Evolutionary conservation across 2,113 vertebrate genomes (phyloP), one percentile per base, ranked within the genome.

Genomic region (Nycticebus coucang): DNA sequence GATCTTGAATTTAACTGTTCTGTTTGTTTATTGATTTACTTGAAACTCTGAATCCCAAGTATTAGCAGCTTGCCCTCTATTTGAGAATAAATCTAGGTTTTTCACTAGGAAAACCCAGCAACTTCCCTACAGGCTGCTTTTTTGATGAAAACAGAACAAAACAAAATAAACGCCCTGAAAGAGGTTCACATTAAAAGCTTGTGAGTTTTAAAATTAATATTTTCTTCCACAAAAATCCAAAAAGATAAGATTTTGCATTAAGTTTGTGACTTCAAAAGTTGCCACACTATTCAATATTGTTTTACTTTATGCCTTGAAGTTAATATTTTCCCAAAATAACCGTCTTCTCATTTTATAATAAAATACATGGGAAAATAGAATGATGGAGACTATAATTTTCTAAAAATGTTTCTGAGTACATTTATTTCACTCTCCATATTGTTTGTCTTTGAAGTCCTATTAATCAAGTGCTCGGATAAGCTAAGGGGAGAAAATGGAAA

Each of bases 241-340:
- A 94, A 80, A 45, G n/a, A 37, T 82, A 74, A 18, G 4, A 45
- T 60, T 94, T 95, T 77, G 17, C 41, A 81, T 66, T 87, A 95
- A 94, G 26, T 57, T 37, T 60, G 9, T 89, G 50, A 86, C 37
- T 74, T 91, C 17, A 89, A 69, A 95, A 79, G 9, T 35, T 71
- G 35, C 62, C 75, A 33, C 9, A 59, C 3, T 72, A 14, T 62
- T 69, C 78, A 86, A 18, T 87, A 6, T 87, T 82, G 15, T 96
- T 88, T 91, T 71, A 86, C 86, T 92, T 19, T 88, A 79, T 71
- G 22, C 55, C 71, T 87, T 88, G n/a, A 94, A 82, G 33, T 64
- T 86, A 66, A 12, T 84, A 77, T 94, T 95, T 95, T 62, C 33
- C 13, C 9, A 53, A 94, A 96, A 64, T 78, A 93, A 92, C 10